These are phyloP conservation scores for Zygaena filipendulae DNA, from an alignment of 2,888 invertebrate genomes.

Conservation along the genomic window DNA sequence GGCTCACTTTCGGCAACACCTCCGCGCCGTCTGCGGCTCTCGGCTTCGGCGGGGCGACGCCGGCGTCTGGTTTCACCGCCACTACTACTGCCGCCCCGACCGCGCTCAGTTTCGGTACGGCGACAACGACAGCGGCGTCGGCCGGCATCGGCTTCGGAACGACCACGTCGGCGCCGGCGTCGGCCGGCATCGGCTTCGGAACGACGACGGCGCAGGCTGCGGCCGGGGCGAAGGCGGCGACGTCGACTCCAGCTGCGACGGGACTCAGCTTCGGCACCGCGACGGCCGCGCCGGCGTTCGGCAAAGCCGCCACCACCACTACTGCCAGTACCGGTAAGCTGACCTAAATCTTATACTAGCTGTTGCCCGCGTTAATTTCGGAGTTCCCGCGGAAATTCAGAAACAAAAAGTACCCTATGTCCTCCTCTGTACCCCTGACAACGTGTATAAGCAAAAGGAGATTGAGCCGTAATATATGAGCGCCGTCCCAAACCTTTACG, in stretches of 20 bases:
- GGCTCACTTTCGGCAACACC: no score
- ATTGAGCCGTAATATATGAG: no score
- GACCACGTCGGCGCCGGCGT: constrained; percentile 13
- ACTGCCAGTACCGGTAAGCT: constrained; percentile 23
- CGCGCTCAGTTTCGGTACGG: constrained; percentile 10
- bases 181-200: constrained; percentile 19
- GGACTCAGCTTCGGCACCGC: constrained; percentile 17
- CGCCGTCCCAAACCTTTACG: no score
- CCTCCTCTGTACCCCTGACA: no score
- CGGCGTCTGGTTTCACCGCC: not conserved
- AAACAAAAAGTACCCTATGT: no score
- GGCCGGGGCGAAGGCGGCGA: constrained; percentile 6
- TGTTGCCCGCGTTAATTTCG: not conserved
- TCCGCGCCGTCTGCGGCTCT: no score
- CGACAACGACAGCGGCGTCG: constrained; percentile 5
- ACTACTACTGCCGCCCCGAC: not conserved
- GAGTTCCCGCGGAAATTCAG: no score
- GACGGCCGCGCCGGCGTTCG: constrained; percentile 13
- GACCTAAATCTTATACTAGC: not conserved
- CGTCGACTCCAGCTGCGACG: constrained; percentile 9
- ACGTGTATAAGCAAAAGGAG: no score
- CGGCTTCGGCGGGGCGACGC: no score
- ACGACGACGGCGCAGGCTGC: constrained; percentile 10
- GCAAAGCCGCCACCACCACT: constrained; percentile 23
- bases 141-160: constrained; percentile 14